Evolutionary conservation across 2,888 invertebrate species (phyloP).

Genomic region (Pollenia angustigena): DNA sequence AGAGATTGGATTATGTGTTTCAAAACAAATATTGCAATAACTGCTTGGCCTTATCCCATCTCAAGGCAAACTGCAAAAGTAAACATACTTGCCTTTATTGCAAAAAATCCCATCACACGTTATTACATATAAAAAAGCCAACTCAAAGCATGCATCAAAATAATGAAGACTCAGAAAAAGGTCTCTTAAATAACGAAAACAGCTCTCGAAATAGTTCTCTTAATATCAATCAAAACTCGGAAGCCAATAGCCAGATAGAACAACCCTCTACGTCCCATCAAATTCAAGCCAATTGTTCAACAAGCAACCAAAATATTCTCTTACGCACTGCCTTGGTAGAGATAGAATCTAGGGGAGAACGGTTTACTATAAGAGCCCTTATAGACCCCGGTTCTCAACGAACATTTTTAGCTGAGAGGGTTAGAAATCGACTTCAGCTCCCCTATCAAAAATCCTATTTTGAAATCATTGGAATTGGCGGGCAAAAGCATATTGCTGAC

Average conservation of each 20-base stretch:
- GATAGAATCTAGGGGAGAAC: not conserved
- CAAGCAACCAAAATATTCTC: not conserved
- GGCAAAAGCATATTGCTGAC: constrained; percentile 4
- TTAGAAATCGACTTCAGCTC: not conserved
- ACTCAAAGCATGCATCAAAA: too few species aligned
- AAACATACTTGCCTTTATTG: not conserved
- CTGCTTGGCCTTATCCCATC: not conserved
- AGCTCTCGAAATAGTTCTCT: too few species aligned
- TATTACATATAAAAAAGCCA: not conserved
- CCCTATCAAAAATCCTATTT: constrained; percentile 18
- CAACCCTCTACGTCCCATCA: too few species aligned
- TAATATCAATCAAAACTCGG: too few species aligned
- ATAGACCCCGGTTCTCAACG: not conserved
- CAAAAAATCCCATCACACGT: not conserved
- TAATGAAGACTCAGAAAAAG: too few species aligned
- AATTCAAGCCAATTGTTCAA: not conserved
- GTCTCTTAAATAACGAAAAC: too few species aligned
- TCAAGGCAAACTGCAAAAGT: not conserved
- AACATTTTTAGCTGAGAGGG: not conserved
- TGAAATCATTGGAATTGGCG: constrained; percentile 22
- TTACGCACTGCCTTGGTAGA: not conserved
- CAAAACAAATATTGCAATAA: not conserved
- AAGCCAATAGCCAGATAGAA: too few species aligned
- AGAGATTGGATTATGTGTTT: not conserved
- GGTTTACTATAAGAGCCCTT: not conserved